Percentiles rank a stretch among this genome's conserved stretches.
Conservation (phyloP, 2,797 vertebrate species). For the Saxicola maurus region DNA sequence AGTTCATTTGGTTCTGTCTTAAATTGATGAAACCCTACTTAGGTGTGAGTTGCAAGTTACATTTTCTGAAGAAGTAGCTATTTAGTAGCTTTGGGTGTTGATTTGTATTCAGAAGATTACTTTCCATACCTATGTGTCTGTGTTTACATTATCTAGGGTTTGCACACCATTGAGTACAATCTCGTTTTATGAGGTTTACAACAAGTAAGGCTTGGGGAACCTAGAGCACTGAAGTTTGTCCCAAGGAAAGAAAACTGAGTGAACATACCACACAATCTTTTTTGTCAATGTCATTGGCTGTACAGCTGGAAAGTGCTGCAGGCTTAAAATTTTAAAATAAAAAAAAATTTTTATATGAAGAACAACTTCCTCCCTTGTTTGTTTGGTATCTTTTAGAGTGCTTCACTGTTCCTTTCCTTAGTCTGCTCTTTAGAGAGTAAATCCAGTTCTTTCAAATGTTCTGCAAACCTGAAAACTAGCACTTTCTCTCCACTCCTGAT, state of each 20-base stretch:
- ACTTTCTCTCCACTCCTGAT: not conserved
- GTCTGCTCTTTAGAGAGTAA: not conserved
- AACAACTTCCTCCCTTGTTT: not conserved
- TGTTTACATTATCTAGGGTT: not conserved
- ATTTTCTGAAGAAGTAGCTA: not conserved
- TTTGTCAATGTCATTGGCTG: not conserved
- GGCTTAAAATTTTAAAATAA: no score
- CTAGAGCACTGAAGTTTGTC: not conserved
- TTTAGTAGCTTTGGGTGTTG: not conserved
- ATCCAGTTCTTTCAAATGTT: not conserved
- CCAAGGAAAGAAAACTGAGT: not conserved
- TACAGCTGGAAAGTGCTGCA: not conserved
- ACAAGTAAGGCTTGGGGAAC: not conserved
- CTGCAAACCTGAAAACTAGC: not conserved
- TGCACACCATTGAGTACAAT: not conserved
- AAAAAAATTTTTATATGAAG: no score
- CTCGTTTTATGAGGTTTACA: not conserved
- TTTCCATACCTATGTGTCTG: not conserved
- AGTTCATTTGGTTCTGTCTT: not conserved
- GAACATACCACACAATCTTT: not conserved
- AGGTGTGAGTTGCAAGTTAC: not conserved
- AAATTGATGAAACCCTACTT: not conserved
- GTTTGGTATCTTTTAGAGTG: not conserved
- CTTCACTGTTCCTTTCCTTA: not conserved
- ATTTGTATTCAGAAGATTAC: not conserved